Conservation (phyloP, 92 coral and sea anemone genomes). For the Paragorgia papillata region DNA sequence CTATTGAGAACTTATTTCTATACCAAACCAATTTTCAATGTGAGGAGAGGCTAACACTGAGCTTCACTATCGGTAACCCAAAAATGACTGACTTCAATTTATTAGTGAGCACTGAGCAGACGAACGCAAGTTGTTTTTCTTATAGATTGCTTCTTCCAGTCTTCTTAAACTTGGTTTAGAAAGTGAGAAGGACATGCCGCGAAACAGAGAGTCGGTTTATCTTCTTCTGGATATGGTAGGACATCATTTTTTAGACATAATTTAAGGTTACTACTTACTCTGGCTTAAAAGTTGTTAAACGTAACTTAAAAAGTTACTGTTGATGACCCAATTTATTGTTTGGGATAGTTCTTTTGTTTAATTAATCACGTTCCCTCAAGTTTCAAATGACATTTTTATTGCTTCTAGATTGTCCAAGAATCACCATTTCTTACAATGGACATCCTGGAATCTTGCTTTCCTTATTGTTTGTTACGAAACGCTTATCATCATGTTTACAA, state of each 20-base stretch:
- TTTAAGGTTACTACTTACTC: too few relatives aligned
- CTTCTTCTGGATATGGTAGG: conserved; percentile 91
- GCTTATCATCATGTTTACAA: conserved; percentile 92
- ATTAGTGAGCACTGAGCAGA: too few relatives aligned
- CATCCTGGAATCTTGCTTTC: conserved; percentile 94
- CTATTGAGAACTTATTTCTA: not conserved
- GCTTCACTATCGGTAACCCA: too few relatives aligned
- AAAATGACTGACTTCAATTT: too few relatives aligned
- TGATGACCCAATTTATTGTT: too few relatives aligned
- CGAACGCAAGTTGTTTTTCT: too few relatives aligned
- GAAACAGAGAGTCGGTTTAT: conserved; percentile 88
- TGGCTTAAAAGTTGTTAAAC: too few relatives aligned
- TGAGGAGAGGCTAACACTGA: too few relatives aligned
- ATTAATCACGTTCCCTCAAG: too few relatives aligned
- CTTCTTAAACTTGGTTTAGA: conserved; percentile 95
- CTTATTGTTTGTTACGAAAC: conserved; percentile 90
- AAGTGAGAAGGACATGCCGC: conserved; percentile 82
- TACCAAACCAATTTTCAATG: not conserved
- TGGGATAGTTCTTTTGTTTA: too few relatives aligned
- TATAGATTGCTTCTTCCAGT: conserved; percentile 95
- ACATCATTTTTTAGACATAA: not conserved
- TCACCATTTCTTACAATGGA: conserved; percentile 98
- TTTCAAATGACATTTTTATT: not conserved
- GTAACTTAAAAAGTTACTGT: too few relatives aligned
- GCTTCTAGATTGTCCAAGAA: conserved; percentile 78